Evolutionary conservation across 2,113 vertebrate genomes (phyloP).

Genomic region (Festucalex cinctus): DNA sequence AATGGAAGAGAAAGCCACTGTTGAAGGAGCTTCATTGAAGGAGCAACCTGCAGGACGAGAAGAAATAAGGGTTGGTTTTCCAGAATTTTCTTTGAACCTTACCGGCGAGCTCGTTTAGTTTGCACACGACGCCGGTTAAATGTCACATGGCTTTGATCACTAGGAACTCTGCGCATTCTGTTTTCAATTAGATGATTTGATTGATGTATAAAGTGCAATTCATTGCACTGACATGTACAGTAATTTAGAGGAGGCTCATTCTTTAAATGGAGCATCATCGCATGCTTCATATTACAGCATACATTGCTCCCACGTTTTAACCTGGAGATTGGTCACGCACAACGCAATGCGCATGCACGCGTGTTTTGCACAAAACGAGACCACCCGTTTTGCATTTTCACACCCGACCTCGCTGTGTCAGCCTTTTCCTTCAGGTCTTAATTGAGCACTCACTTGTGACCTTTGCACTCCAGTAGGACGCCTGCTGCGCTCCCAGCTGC

Average conservation of each 20-base stretch:
- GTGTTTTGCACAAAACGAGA: slow-evolving; percentile 35
- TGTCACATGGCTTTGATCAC: slow-evolving; percentile 17
- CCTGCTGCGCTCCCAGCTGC: slow-evolving; percentile 36
- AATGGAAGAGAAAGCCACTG: slow-evolving; percentile 29
- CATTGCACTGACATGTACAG: slow-evolving; percentile 11
- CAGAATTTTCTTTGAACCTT: background rate
- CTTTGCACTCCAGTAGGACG: slow-evolving; percentile 34
- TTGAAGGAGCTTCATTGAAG: slow-evolving; percentile 18
- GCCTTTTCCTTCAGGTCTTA: slow-evolving; percentile 13
- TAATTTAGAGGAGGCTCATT: slow-evolving; percentile 1
- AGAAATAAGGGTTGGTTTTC: slow-evolving; percentile 36
- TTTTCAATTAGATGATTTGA: background rate
- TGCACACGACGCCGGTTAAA: background rate
- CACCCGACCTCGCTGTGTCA: slow-evolving; percentile 17
- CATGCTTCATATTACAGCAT: background rate
- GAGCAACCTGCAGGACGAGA: slow-evolving; percentile 10
- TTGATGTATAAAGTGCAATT: slow-evolving; percentile 17
- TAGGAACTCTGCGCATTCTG: background rate
- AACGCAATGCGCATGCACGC: background rate
- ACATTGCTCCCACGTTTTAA: background rate
- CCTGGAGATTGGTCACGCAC: background rate
- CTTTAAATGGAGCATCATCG: background rate
- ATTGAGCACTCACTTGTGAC: slow-evolving; percentile 29
- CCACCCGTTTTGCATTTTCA: slow-evolving; percentile 36
- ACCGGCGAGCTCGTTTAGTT: background rate